A percentile compares a stretch with the other conserved stretches of the same genome.
Conservation (phyloP, 1,140 invertebrate genomes). For the Drosophila leontia region DNA sequence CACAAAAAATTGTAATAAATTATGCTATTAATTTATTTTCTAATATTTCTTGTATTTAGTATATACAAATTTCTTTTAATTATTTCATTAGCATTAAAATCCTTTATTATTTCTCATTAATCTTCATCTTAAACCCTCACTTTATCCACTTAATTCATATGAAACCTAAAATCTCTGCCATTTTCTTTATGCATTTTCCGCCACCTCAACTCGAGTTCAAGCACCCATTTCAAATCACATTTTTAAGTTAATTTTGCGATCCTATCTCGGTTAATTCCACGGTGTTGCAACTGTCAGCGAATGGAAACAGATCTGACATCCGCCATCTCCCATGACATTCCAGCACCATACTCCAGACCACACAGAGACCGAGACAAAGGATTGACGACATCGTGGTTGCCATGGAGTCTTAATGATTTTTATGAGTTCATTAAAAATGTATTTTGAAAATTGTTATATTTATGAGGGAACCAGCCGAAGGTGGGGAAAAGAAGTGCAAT, state of each 20-base stretch:
- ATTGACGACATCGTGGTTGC: conserved; percentile 22
- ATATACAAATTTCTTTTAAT: background rate
- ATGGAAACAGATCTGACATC: conserved; percentile 27
- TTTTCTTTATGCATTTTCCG: conserved; percentile 1
- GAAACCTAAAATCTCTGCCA: background rate
- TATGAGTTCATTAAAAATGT: conserved; percentile 54
- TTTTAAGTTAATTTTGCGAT: conserved; percentile 37
- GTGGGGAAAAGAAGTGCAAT: conserved; percentile 5
- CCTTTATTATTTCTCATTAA: background rate
- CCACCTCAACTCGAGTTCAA: conserved; percentile 20
- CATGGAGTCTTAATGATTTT: conserved; percentile 40
- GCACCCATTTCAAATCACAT: conserved; percentile 15
- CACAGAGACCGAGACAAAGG: conserved; percentile 40
- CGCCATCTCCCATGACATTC: conserved; percentile 28
- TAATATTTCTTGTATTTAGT: too few species aligned
- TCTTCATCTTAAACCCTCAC: background rate
- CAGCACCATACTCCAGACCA: conserved; percentile 19
- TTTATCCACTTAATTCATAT: conserved; percentile 2
- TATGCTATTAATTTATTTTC: background rate
- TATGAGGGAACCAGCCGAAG: conserved; percentile 37
- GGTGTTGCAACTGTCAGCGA: conserved; percentile 31
- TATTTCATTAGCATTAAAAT: fast-evolving
- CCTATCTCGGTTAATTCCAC: conserved; percentile 34
- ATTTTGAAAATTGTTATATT: conserved; percentile 53
- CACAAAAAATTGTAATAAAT: background rate